Evolutionary conservation across 2,113 vertebrate species (phyloP).

Genomic region (Oryctolagus cuniculus): mOryCun1.1 NC_091449.1:40412501-40413000

Average conservation of each 20-base stretch:
- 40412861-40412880: no score
- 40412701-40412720: no score
- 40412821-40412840: no score
- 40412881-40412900: not conserved
- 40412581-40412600: not conserved
- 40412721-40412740: no score
- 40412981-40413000: not conserved
- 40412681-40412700: no score
- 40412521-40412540: not conserved
- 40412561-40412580: not conserved
- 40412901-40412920: not conserved
- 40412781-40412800: no score
- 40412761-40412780: no score
- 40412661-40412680: no score
- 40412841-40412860: no score
- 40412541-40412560: not conserved
- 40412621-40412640: not conserved
- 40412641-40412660: no score
- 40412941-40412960: conserved; percentile 38
- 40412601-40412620: not conserved
- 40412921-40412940: not conserved
- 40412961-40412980: not conserved
- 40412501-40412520: conserved; percentile 2
- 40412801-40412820: no score
- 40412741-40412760: no score